phyloP scores from a whole-genome alignment of 2,888 invertebrate species.

The Polydrusus cervinus region DNA sequence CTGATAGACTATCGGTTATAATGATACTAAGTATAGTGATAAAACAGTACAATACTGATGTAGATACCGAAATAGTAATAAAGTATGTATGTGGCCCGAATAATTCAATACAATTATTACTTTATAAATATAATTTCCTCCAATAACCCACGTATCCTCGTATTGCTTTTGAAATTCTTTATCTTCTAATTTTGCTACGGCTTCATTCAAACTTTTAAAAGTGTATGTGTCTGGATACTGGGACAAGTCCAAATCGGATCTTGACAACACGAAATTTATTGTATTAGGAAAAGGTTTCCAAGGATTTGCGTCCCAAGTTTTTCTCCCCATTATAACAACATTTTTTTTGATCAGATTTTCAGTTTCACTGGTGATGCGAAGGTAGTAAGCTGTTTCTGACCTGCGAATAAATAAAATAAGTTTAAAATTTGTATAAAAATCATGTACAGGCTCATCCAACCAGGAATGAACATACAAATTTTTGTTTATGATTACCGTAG shows the following conservation, averaged over 20 bases:
- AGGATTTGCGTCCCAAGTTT: slow-evolving; percentile 96
- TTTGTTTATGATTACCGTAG: too few relatives aligned
- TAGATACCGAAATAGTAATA: too few relatives aligned
- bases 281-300: slow-evolving; percentile 80
- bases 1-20: too few relatives aligned
- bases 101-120: slow-evolving; percentile 36
- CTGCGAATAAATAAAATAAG: slow-evolving; percentile 71
- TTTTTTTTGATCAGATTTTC: slow-evolving; percentile 81
- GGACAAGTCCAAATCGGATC: slow-evolving; percentile 70
- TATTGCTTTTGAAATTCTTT: slow-evolving; percentile 57
- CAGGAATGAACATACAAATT: too few relatives aligned
- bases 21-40: too few relatives aligned
- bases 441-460: too few relatives aligned
- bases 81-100: too few relatives aligned
- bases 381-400: slow-evolving; percentile 92
- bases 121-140: slow-evolving; percentile 63
- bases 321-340: slow-evolving; percentile 95
- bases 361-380: slow-evolving; percentile 83
- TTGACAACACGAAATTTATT: slow-evolving; percentile 89
- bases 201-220: slow-evolving; percentile 79
- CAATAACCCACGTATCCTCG: slow-evolving; percentile 65
- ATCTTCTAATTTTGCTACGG: slow-evolving; percentile 75
- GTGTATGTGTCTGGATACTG: slow-evolving; percentile 74
- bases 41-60: too few relatives aligned
- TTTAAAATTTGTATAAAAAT: neutral